These are phyloP conservation scores for Anolis sagrei DNA, from an alignment of 2,113 vertebrate genomes.

Conservation along the genomic window DNA sequence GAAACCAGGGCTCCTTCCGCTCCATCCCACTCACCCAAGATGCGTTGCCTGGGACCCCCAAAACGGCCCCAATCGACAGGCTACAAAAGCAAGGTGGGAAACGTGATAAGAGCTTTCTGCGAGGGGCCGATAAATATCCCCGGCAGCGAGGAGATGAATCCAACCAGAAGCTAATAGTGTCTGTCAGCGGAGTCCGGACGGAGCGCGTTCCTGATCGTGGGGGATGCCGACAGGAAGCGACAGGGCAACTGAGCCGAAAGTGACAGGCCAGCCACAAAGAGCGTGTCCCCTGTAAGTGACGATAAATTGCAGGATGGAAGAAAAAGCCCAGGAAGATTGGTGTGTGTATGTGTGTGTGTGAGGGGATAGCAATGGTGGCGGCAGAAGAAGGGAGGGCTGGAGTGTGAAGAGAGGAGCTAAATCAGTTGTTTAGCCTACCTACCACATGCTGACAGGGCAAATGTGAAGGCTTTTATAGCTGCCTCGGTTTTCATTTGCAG, in stretches of 20 bases:
- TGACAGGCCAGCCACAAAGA: conserved; percentile 75
- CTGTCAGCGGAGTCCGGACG: conserved; percentile 64
- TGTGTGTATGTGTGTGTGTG: too few species aligned
- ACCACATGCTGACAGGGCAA: conserved; percentile 78
- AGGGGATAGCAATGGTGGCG: neutral
- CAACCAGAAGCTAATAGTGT: conserved; percentile 59
- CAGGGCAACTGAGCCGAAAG: conserved; percentile 71
- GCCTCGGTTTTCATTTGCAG: conserved; percentile 71
- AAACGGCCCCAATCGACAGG: conserved; percentile 51
- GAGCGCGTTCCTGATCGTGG: conserved; percentile 46
- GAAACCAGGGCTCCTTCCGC: neutral
- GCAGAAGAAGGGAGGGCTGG: conserved; percentile 38
- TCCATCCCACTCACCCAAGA: neutral
- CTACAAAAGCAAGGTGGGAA: conserved; percentile 41
- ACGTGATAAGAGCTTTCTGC: conserved; percentile 66
- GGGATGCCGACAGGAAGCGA: conserved; percentile 70
- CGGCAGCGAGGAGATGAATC: conserved; percentile 57
- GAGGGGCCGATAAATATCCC: conserved; percentile 75
- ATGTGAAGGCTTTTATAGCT: conserved; percentile 73
- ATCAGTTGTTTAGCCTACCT: conserved; percentile 72
- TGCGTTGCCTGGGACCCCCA: neutral
- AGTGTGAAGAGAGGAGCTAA: conserved; percentile 52
- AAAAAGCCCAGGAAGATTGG: too few species aligned
- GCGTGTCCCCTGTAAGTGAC: conserved; percentile 74
- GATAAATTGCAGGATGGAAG: conserved; percentile 74